These are phyloP conservation scores for Arenaria interpres DNA, from an alignment of 2,113 vertebrate species.

Conservation along the genomic window DNA sequence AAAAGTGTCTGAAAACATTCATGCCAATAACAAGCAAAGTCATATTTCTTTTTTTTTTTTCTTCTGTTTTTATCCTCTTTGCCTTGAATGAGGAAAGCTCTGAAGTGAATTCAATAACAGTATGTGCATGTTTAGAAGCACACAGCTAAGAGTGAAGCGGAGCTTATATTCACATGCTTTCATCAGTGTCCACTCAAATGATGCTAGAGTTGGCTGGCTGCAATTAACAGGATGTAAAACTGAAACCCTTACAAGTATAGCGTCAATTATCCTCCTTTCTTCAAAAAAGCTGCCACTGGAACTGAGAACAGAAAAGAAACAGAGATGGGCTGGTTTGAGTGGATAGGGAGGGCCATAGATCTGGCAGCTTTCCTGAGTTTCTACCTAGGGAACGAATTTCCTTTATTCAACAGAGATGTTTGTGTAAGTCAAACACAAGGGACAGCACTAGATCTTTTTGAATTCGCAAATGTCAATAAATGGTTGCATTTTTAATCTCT, in stretches of 20 bases:
- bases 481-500: neutral
- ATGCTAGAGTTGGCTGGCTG: neutral
- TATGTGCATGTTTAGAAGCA: neutral
- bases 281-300: neutral
- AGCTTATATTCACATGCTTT: neutral
- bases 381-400: neutral
- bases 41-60: neutral
- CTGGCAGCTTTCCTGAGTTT: neutral
- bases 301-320: neutral
- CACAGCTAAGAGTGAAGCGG: neutral
- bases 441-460: neutral
- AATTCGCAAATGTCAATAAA: neutral
- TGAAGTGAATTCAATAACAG: neutral
- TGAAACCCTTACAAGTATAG: neutral
- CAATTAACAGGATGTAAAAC: neutral
- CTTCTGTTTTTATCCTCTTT: neutral
- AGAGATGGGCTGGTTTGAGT: neutral
- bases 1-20: neutral
- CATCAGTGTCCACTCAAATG: neutral
- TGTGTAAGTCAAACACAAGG: neutral
- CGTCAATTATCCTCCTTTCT: neutral
- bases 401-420: neutral
- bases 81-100: neutral
- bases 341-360: neutral
- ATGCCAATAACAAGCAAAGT: neutral